Evolutionary conservation across 2,888 invertebrate genomes (phyloP), one percentile per base, ranked within the genome.

Genomic region (Philereme transversata): DNA sequence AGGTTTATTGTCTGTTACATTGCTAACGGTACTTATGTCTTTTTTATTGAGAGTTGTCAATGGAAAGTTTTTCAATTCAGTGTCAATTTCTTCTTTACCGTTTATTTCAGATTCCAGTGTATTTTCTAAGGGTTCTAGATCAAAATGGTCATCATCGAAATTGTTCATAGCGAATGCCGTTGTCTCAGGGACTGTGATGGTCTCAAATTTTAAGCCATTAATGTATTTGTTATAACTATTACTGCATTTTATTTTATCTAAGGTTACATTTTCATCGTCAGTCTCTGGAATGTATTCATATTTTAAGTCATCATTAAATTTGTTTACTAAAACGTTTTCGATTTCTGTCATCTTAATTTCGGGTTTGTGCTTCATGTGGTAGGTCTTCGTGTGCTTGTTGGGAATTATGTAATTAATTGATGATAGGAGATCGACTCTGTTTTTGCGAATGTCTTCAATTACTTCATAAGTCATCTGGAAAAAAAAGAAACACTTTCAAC

Each of bases 401-500:
- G 69, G 58, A 0, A 59, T 70, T 4, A 78, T 66, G 38, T 77
- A 68, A 50, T 74, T 64, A 60, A 87, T 51, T 3, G 76, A 65
- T 5, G 87, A 83, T 43, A 69, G 64, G 0, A 85, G 74, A 22
- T 81, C 72, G 51, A 71, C 66, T 3, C 62, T 61, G 4, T 59
- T 49, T 53, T 77, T 76, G 47, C 87, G 79, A 47, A 86, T 55
- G 71, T 84, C 83, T 62, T 84, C 77, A 11, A 89, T 65, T 6
- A 75, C 64, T 75, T 87, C 84, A 57, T 86, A 84, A 1, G 76
- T 74, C 33, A 83, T 77, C 82, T 82, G 66, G 9, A 72, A 75
- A 34, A 10, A 11, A 11, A 6, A 11, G 45, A 8, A 22, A 22
- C 22, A 22, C 22, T 22, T 22, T 22, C 3, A 22, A 2, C 22